Conservation (phyloP, 2,113 vertebrate species). For the Dolichotis patagonum region DNA sequence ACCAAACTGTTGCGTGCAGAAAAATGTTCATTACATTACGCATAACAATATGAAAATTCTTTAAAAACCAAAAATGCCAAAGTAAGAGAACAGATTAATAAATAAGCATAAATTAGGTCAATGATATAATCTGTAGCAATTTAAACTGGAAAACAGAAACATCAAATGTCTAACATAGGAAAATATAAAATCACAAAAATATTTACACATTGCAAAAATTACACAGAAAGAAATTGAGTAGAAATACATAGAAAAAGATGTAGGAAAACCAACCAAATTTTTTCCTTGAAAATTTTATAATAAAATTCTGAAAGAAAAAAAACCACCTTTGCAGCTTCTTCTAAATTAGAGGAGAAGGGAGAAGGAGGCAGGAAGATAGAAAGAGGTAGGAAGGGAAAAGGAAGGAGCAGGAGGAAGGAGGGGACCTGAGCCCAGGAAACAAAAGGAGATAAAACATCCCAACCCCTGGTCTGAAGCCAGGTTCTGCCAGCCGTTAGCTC, state of each 20-base stretch:
- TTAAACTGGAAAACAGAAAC: background rate
- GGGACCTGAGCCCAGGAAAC: background rate
- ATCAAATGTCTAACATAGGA: background rate
- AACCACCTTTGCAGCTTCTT: background rate
- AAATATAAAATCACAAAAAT: background rate
- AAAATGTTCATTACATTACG: slow-evolving; percentile 19
- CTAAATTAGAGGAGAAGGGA: background rate
- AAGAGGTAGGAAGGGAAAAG: background rate
- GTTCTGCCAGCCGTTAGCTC: background rate
- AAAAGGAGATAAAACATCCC: background rate
- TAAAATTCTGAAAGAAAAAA: background rate
- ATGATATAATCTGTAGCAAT: background rate
- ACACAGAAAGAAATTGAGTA: background rate
- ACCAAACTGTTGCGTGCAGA: slow-evolving; percentile 32
- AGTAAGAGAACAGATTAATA: background rate
- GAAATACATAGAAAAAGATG: background rate
- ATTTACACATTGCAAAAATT: slow-evolving; percentile 26
- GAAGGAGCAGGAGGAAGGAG: fast-evolving
- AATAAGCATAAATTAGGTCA: slow-evolving; percentile 8
- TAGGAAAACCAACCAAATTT: background rate
- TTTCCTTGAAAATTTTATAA: background rate
- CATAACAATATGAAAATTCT: slow-evolving; percentile 43
- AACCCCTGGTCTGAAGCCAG: background rate
- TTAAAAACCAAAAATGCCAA: background rate
- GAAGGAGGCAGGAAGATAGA: background rate